Percentiles rank a stretch among this genome's conserved stretches.
These are phyloP conservation scores for Anorthoa munda DNA, from an alignment of 2,888 invertebrate species.

Conservation along the genomic window DNA sequence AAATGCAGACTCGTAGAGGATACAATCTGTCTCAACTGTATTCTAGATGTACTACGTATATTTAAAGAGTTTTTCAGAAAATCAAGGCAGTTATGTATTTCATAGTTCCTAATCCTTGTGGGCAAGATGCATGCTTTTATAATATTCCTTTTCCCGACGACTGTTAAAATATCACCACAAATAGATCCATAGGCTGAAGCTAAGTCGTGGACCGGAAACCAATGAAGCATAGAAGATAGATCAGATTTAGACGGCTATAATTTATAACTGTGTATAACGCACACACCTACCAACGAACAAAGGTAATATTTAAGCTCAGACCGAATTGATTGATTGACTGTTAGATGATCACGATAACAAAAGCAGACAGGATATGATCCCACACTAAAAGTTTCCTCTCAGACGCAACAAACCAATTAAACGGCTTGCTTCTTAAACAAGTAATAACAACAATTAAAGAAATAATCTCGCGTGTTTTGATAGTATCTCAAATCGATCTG, in stretches of 20 bases:
- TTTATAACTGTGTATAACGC: background rate
- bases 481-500: slow-evolving; percentile 53
- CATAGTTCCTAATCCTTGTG: background rate
- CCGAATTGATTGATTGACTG: slow-evolving; percentile 32
- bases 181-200: too few species aligned
- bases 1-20: background rate
- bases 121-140: background rate
- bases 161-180: too few species aligned
- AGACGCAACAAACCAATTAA: slow-evolving; percentile 40
- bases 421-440: slow-evolving; percentile 42
- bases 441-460: slow-evolving; percentile 56
- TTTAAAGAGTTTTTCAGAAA: background rate
- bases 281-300: background rate
- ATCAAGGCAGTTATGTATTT: background rate
- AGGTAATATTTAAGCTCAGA: background rate
- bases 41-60: too few species aligned
- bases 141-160: too few species aligned
- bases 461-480: slow-evolving; percentile 53
- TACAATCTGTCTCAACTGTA: background rate
- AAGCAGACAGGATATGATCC: slow-evolving; percentile 24
- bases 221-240: background rate
- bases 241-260: background rate
- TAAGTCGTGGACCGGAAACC: too few species aligned
- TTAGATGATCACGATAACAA: background rate
- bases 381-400: slow-evolving; percentile 10